These are phyloP conservation scores for Zygaena filipendulae DNA, from an alignment of 2,888 invertebrate species.

Conservation along the genomic window DNA sequence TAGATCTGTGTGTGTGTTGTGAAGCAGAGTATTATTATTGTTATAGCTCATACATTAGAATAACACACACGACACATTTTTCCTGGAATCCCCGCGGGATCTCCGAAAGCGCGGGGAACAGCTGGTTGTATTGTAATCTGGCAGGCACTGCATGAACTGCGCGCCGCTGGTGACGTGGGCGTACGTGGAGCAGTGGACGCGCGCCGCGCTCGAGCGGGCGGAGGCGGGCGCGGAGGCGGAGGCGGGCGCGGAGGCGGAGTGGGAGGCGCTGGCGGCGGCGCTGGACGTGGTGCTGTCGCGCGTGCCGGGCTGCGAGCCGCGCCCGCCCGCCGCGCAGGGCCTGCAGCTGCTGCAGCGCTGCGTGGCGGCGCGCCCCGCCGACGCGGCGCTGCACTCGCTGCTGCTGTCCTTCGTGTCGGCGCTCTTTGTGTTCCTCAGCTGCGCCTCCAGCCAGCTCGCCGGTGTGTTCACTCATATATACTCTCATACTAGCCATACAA, in stretches of 20 bases:
- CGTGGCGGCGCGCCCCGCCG: conserved; percentile 77
- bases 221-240: conserved; percentile 50
- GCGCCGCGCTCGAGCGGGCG: conserved; percentile 76
- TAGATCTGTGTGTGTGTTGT: no score
- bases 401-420: conserved; percentile 93
- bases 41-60: no score
- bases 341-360: conserved; percentile 82
- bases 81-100: no score
- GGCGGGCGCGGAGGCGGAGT: conserved; percentile 78
- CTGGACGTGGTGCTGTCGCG: conserved; percentile 87
- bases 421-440: conserved; percentile 89
- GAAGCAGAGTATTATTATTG: no score
- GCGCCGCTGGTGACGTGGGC: conserved; percentile 85
- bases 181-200: conserved; percentile 86
- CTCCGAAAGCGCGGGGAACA: no score
- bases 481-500: no score
- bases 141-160: conserved; percentile 82
- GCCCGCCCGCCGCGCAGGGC: conserved; percentile 81
- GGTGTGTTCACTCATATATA: conserved; percentile 30
- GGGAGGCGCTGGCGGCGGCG: conserved; percentile 82
- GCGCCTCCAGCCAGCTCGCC: conserved; percentile 84
- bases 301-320: conserved; percentile 75
- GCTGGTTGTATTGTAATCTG: no score
- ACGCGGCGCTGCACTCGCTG: conserved; percentile 85
- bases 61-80: no score